phyloP scores from a whole-genome alignment of 1,140 invertebrate genomes.

The Trissolcus basalis region DNA sequence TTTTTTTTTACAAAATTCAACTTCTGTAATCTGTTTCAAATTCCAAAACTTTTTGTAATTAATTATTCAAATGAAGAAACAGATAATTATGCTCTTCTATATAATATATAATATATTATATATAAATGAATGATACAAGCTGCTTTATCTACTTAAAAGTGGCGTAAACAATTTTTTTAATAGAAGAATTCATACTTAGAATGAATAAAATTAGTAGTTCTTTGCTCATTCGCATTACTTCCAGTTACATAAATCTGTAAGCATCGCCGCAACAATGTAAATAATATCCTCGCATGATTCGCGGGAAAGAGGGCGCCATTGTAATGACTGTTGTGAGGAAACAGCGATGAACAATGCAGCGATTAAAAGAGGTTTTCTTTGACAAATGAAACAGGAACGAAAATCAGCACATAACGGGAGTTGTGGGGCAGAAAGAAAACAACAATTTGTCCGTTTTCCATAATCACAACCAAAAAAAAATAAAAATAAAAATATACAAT shows the following conservation, averaged over 20 bases:
- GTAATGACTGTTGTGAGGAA: conserved; percentile 9
- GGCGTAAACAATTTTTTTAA: too few species aligned
- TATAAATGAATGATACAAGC: too few species aligned
- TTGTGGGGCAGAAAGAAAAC: conserved; percentile 5
- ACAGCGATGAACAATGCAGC: conserved; percentile 25
- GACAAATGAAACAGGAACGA: neutral
- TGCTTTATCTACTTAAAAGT: too few species aligned
- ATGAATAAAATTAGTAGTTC: too few species aligned
- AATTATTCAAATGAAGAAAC: too few species aligned
- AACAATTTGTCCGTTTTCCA: conserved; percentile 7
- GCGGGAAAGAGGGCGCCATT: conserved; percentile 41
- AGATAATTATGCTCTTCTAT: too few species aligned
- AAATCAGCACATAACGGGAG: neutral
- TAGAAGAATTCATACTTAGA: too few species aligned
- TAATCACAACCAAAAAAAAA: too few species aligned
- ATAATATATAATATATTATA: too few species aligned
- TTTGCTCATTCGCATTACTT: conserved; percentile 35
- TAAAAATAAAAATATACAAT: neutral
- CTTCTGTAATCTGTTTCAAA: too few species aligned
- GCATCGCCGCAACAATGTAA: conserved; percentile 33
- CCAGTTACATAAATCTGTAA: conserved; percentile 41
- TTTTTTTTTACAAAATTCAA: too few species aligned
- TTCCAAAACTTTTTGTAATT: too few species aligned
- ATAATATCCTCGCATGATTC: conserved; percentile 36
- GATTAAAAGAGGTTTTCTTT: conserved; percentile 13